Evolutionary conservation across 2,113 vertebrate genomes (phyloP), one percentile per base, ranked within the genome.

Genomic region (Pseudopipra pipra): DNA sequence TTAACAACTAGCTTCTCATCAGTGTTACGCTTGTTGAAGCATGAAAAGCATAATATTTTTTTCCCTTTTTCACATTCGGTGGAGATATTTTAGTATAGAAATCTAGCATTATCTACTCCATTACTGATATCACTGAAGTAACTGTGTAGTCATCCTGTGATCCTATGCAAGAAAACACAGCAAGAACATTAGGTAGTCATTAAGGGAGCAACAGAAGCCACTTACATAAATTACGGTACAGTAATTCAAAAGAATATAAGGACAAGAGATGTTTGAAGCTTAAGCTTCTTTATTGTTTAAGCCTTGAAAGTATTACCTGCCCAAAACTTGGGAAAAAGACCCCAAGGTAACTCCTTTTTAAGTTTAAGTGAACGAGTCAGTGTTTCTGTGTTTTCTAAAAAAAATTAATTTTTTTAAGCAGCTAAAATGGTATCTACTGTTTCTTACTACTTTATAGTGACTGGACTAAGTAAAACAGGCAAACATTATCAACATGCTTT

Each of bases 161-260:
- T 97, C 96, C 96, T 97, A 87, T 87, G 82, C 77, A 96, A 95
- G 73, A 95, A 95, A 94, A 96, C 89, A 97, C 66, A 97, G 83
- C 66, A 91, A 97, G 78, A 97, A 90, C 95, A 92, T 66, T 4
- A 73, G 47, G 61, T 35, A 86, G 61, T 93, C 89, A 95, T 95
- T 97, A 86, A 96, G 78, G 72, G 39, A 92, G 83, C 80, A 97
- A 83, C 23, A 95, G 90, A 93, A 91, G 73, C 65, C 86, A 87
- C 85, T 96, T 95, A 91, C 19, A 93, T 44, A 93, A 83, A 94
- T 70, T 58, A 85, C 31, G 43, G 12, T 28, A 27, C 12, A 68
- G 44, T 47, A 67, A 93, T 78, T 90, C 41, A 63, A 63, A 71
- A 84, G 14, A 47, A 52, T 63, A 28, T 58, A 46, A 76, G 35